Evolutionary conservation across 2,797 vertebrate species (phyloP).

Genomic region (Esox lucius): DNA sequence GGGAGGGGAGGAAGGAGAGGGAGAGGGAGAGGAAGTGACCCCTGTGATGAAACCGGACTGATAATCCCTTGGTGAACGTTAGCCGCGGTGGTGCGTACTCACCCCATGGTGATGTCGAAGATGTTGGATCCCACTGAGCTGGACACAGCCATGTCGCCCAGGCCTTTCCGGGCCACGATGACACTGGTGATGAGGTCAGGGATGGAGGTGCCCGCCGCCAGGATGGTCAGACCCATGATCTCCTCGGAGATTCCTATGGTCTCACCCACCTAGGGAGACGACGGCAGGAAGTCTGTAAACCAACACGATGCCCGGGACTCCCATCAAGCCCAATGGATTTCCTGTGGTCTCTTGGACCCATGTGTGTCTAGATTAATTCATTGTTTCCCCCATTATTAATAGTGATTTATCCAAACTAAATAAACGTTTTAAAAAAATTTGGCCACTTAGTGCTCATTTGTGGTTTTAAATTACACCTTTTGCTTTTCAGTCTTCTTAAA

Average conservation of each 20-base stretch:
- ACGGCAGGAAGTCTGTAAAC: too few species aligned
- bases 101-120: slow-evolving; percentile 93
- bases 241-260: slow-evolving; percentile 93
- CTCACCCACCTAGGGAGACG: slow-evolving; percentile 82
- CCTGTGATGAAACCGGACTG: not conserved
- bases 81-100: slow-evolving; percentile 39
- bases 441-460: too few species aligned
- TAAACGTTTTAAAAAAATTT: too few species aligned
- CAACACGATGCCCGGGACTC: too few species aligned
- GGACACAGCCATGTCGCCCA: slow-evolving; percentile 95
- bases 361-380: too few species aligned
- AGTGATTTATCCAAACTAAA: too few species aligned
- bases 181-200: slow-evolving; percentile 96
- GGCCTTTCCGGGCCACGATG: slow-evolving; percentile 90
- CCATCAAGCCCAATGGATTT: too few species aligned
- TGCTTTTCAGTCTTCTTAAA: too few species aligned
- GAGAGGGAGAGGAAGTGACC: too few species aligned
- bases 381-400: too few species aligned
- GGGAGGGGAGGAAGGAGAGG: not conserved
- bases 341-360: too few species aligned
- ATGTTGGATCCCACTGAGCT: slow-evolving; percentile 96
- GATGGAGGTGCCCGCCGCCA: slow-evolving; percentile 93
- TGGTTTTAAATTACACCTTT: too few species aligned
- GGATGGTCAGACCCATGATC: slow-evolving; percentile 93
- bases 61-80: not conserved